A percentile compares a stretch with the other conserved stretches of the same genome.
These are phyloP conservation scores for Epinephelus lanceolatus DNA, from an alignment of 2,113 vertebrate species.

Conservation along the genomic window DNA sequence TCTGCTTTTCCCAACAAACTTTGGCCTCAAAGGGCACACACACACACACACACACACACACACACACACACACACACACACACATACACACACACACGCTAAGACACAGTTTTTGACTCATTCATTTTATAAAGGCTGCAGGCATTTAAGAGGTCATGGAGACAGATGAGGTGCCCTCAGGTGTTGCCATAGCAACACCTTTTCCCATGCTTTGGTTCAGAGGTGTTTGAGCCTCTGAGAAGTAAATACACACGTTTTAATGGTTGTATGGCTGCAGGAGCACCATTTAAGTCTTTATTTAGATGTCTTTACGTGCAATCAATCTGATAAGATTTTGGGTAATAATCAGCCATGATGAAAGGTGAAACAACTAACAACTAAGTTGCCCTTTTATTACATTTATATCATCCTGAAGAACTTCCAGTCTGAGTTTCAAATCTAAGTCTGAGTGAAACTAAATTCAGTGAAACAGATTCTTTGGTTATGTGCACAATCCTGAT, in stretches of 20 bases:
- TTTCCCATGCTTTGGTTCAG: neutral
- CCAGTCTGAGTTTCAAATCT: too few species aligned
- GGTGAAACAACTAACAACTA: neutral
- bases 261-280: neutral
- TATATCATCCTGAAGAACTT: neutral
- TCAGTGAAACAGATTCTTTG: too few species aligned
- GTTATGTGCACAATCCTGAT: too few species aligned
- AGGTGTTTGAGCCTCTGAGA: neutral
- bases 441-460: too few species aligned
- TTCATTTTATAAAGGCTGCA: constrained; percentile 27
- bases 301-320: neutral
- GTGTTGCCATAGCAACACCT: constrained; percentile 38
- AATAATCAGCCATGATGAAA: neutral
- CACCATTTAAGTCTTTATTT: constrained; percentile 9
- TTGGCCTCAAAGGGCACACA: neutral
- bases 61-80: neutral
- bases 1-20: neutral
- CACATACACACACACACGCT: neutral
- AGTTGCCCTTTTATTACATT: neutral
- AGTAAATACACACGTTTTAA: neutral
- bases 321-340: neutral
- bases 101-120: constrained; percentile 21
- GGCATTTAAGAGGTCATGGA: constrained; percentile 29
- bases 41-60: constrained; percentile 5
- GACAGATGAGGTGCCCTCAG: constrained; percentile 27